Conservation (phyloP, 2,797 vertebrate genomes). For the Acridotheres tristis region DNA sequence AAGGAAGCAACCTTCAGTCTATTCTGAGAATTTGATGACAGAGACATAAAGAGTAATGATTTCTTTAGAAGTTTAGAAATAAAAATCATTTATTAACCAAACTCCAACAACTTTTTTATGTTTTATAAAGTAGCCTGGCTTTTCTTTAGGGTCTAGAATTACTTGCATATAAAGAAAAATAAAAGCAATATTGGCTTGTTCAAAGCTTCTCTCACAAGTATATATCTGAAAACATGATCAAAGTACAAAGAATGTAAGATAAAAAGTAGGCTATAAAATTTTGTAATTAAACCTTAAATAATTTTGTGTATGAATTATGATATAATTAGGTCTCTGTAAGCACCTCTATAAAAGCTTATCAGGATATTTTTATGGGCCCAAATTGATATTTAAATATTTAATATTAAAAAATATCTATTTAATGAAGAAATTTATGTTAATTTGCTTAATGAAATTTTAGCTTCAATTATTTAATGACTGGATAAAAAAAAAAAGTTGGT, state of each 20-base stretch:
- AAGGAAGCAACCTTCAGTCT: not conserved
- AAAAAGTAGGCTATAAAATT: not conserved
- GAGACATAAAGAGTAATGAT: not conserved
- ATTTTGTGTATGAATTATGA: not conserved
- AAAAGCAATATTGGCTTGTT: not conserved
- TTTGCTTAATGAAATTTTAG: not conserved
- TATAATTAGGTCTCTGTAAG: not conserved
- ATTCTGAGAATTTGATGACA: not conserved
- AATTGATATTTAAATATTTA: not conserved
- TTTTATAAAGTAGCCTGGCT: not conserved
- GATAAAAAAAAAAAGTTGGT: conserved; percentile 48
- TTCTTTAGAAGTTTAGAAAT: not conserved
- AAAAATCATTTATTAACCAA: not conserved
- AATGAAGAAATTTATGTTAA: not conserved
- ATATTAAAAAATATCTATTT: not conserved
- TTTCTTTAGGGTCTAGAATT: not conserved
- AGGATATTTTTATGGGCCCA: not conserved
- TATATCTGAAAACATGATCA: not conserved
- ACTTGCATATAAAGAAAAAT: not conserved
- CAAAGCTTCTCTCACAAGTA: not conserved
- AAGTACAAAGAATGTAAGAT: not conserved
- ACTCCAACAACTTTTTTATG: not conserved
- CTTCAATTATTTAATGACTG: not conserved
- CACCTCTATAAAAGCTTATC: not conserved
- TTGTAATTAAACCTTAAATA: not conserved